A percentile compares a stretch with the other conserved stretches of the same genome.
These are phyloP conservation scores for Watsonalla cultraria DNA, from an alignment of 2,888 invertebrate species.

Conservation along the genomic window DNA sequence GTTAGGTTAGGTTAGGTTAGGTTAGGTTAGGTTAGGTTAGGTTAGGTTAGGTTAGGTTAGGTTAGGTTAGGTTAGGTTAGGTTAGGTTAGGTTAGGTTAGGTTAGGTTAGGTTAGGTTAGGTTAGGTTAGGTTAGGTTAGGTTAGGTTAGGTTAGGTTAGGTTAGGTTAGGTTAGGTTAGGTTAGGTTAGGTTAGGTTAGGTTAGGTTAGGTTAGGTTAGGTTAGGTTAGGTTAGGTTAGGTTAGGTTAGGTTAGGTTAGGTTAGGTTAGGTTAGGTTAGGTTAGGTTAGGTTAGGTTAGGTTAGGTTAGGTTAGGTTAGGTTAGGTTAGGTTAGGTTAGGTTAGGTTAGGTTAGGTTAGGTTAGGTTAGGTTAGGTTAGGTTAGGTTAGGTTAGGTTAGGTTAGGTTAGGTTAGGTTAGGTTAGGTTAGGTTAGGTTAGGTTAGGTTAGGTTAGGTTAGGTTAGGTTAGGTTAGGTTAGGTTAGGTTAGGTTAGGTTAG, in stretches of 20 bases:
- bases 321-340: neutral
- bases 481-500: slow-evolving; percentile 1
- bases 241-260: slow-evolving; percentile 6
- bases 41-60: neutral
- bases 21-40: neutral
- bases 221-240: slow-evolving; percentile 7
- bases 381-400: neutral
- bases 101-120: slow-evolving; percentile 2
- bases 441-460: slow-evolving; percentile 1
- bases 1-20: neutral
- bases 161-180: slow-evolving; percentile 4
- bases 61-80: slow-evolving; percentile 3
- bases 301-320: neutral
- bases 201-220: slow-evolving; percentile 7
- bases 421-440: slow-evolving; percentile 1
- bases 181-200: slow-evolving; percentile 7
- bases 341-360: slow-evolving; percentile 4
- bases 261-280: neutral
- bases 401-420: neutral
- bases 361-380: slow-evolving; percentile 2
- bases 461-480: neutral
- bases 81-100: slow-evolving; percentile 3
- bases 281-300: neutral
- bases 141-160: slow-evolving; percentile 3
- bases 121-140: slow-evolving; percentile 2